These are phyloP conservation scores for Clupea harengus DNA, from an alignment of 2,113 vertebrate genomes.

Conservation along the genomic window DNA sequence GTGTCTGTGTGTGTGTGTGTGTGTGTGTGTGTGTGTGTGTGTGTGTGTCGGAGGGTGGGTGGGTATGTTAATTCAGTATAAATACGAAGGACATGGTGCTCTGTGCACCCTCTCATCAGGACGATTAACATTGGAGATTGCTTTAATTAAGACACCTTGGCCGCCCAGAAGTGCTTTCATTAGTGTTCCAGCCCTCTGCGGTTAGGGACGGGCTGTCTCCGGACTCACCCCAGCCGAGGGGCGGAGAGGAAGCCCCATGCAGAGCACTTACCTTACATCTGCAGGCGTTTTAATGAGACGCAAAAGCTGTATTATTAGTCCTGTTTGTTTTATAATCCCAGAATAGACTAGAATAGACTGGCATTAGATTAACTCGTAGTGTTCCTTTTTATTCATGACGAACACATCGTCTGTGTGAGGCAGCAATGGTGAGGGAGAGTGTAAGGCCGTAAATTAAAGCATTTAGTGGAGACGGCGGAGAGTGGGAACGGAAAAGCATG, in stretches of 20 bases:
- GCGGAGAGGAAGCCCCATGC: neutral
- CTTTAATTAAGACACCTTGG: constrained; percentile 45
- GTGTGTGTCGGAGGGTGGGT: neutral
- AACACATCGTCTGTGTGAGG: neutral
- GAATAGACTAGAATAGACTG: neutral
- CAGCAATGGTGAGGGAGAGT: neutral
- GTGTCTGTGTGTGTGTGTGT: neutral
- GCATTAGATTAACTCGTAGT: neutral
- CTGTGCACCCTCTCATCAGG: constrained; percentile 32
- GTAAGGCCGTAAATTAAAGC: neutral
- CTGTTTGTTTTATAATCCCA: constrained; percentile 8
- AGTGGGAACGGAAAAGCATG: neutral
- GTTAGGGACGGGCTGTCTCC: neutral
- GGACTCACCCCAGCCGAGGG: neutral
- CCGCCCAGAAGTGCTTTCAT: constrained; percentile 31
- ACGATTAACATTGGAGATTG: constrained; percentile 42
- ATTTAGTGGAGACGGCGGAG: neutral
- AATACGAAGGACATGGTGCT: constrained; percentile 18
- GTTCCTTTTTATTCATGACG: neutral
- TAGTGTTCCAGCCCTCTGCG: constrained; percentile 1
- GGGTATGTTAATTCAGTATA: neutral
- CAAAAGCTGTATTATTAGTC: neutral
- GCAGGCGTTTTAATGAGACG: constrained; percentile 1
- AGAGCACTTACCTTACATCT: neutral
- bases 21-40: constrained; percentile 17